A percentile compares a stretch with the other conserved stretches of the same genome.
phyloP scores from a whole-genome alignment of 2,797 vertebrate species.

The Arrhamphus sclerolepis region DNA sequence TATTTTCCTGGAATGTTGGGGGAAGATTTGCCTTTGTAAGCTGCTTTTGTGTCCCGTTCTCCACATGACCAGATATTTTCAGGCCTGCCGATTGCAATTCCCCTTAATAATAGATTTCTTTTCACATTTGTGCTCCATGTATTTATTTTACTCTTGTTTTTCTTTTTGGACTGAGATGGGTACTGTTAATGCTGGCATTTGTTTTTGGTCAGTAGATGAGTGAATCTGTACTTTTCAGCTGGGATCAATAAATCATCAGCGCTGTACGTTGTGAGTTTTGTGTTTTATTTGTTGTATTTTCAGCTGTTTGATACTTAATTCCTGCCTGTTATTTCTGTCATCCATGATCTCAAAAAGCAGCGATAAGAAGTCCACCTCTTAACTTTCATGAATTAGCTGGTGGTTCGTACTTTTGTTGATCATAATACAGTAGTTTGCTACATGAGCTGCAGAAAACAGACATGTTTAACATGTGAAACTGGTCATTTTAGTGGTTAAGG shows the following conservation, averaged over 20 bases:
- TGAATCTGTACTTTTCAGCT: constrained; percentile 31
- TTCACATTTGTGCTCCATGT: constrained; percentile 26
- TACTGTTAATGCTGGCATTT: constrained; percentile 4
- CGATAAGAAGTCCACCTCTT: too few relatives aligned
- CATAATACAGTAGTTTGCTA: too few relatives aligned
- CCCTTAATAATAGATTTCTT: not conserved
- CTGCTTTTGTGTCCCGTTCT: constrained; percentile 21
- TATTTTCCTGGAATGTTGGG: constrained; percentile 22
- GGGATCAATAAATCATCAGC: constrained; percentile 61
- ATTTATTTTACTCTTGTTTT: constrained; percentile 53
- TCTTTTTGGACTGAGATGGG: not conserved
- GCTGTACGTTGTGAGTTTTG: not conserved
- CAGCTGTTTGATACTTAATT: too few relatives aligned
- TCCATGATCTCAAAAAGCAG: too few relatives aligned
- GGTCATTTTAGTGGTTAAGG: too few relatives aligned
- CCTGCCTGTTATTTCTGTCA: too few relatives aligned
- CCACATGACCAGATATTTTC: constrained; percentile 9
- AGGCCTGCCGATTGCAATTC: constrained; percentile 4
- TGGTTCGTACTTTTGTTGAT: too few relatives aligned
- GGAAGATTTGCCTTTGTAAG: constrained; percentile 17
- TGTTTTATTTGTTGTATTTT: too few relatives aligned
- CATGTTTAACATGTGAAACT: too few relatives aligned
- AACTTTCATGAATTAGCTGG: too few relatives aligned
- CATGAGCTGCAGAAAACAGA: too few relatives aligned
- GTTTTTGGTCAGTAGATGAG: constrained; percentile 9